A percentile compares a stretch with the other conserved stretches of the same genome.
phyloP scores from a whole-genome alignment of 2,113 vertebrate species.

The Empidonax traillii region DNA sequence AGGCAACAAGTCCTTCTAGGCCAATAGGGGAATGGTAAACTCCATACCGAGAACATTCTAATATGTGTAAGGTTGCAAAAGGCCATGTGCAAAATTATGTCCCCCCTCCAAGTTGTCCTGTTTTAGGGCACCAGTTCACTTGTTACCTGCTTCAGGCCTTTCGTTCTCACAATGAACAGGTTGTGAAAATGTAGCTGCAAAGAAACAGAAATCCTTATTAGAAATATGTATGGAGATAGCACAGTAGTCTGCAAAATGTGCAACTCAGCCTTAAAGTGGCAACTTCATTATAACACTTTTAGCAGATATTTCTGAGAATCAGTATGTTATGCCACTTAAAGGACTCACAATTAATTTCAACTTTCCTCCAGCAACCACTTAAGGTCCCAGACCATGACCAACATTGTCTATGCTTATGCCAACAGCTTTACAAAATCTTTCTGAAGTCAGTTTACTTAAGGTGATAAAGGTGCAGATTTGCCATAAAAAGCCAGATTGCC shows the following conservation, averaged over 20 bases:
- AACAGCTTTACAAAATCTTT: background rate
- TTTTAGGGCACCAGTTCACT: background rate
- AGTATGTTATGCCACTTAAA: background rate
- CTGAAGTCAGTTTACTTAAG: background rate
- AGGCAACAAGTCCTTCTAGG: background rate
- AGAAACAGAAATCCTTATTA: background rate
- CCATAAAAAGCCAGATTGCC: background rate
- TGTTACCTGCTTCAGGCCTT: background rate
- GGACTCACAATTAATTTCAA: background rate
- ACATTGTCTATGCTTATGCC: background rate
- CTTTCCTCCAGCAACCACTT: background rate
- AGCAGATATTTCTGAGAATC: background rate
- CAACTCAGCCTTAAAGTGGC: background rate
- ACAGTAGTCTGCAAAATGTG: background rate
- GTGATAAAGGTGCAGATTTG: background rate
- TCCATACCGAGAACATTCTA: background rate
- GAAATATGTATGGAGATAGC: background rate
- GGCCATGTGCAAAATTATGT: background rate
- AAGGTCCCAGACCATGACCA: background rate
- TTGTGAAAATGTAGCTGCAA: background rate
- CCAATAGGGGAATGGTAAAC: background rate
- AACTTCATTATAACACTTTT: background rate
- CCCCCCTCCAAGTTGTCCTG: background rate
- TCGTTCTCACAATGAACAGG: fast-evolving
- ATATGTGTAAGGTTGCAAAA: background rate